Conservation (phyloP, 2,113 vertebrate species). For the Phocoena sinus region DNA sequence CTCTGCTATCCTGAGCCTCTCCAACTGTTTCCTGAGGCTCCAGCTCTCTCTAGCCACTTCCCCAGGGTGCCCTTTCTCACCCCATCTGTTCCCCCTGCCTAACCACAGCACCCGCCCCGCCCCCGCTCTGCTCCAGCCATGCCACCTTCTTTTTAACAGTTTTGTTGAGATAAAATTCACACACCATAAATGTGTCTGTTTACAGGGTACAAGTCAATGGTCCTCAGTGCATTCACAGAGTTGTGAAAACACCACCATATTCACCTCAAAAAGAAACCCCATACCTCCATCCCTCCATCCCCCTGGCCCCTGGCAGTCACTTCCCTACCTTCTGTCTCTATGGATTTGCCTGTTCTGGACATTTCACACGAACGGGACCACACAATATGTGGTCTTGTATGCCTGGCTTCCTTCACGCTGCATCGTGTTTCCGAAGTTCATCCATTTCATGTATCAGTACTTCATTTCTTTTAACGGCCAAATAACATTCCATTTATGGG, state of each 20-base stretch:
- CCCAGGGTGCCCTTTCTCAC: background rate
- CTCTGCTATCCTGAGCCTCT: background rate
- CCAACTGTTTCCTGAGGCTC: accelerated
- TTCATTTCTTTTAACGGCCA: background rate
- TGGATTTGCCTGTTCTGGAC: accelerated
- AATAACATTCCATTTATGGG: accelerated
- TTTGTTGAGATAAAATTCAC: background rate
- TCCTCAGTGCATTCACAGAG: background rate
- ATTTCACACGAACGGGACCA: background rate
- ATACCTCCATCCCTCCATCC: background rate
- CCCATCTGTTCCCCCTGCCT: background rate
- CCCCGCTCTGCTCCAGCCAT: background rate
- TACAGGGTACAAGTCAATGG: background rate
- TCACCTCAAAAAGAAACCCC: background rate
- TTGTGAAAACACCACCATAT: background rate
- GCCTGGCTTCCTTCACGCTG: background rate
- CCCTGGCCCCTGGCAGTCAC: background rate
- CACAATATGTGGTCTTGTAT: background rate
- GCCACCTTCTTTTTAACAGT: background rate
- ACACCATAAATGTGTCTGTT: accelerated
- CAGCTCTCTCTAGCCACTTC: background rate
- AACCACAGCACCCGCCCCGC: background rate
- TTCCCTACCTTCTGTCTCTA: background rate
- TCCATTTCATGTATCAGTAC: accelerated
- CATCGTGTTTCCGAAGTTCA: background rate